phyloP scores from a whole-genome alignment of 2,113 vertebrate species.

The Python bivittatus region DNA sequence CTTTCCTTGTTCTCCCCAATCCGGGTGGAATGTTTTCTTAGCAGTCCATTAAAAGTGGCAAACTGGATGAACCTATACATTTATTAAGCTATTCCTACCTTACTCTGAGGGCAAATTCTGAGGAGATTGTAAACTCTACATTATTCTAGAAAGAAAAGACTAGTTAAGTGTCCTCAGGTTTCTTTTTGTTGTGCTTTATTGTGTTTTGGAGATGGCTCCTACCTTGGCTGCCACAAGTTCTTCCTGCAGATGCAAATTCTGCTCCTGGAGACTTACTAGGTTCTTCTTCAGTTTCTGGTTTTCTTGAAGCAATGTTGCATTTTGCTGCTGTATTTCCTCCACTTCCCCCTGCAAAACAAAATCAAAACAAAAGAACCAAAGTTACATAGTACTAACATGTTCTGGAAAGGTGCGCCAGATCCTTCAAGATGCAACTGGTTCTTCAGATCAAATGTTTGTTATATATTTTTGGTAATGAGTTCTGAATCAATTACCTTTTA shows the following conservation, averaged over 20 bases:
- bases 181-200: neutral
- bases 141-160: neutral
- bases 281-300: conserved; percentile 65
- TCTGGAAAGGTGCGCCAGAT: neutral
- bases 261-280: conserved; percentile 52
- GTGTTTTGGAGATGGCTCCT: neutral
- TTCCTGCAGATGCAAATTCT: conserved; percentile 49
- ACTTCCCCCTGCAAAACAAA: conserved; percentile 58
- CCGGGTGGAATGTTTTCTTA: neutral
- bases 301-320: conserved; percentile 54
- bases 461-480: neutral
- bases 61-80: neutral
- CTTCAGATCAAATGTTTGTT: neutral
- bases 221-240: conserved; percentile 60
- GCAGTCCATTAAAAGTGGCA: neutral
- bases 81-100: neutral
- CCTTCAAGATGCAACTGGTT: neutral
- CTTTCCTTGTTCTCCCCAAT: neutral
- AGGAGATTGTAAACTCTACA: neutral
- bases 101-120: neutral
- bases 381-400: neutral
- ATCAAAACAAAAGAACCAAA: neutral
- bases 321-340: conserved; percentile 67
- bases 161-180: neutral
- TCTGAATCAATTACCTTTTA: neutral